Evolutionary conservation across 2,113 vertebrate genomes (phyloP), one percentile per base, ranked within the genome.

Genomic region (Acrocephalus kingi): DNA sequence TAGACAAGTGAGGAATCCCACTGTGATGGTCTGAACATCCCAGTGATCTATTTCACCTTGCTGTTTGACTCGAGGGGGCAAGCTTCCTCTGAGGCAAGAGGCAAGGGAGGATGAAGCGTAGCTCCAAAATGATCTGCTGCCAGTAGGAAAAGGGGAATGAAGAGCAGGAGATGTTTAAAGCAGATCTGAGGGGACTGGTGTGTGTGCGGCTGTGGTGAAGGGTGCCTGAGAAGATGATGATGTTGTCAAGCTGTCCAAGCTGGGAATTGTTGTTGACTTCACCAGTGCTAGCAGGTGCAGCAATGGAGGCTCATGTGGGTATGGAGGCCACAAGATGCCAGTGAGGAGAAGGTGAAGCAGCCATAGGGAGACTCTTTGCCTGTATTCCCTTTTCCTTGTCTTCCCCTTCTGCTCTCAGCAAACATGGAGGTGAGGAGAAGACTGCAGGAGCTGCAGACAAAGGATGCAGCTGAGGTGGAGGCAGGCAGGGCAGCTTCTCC

Each of bases 311-410:
- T 51, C 31, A 1, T 1, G 1, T 49, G 30, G 13, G 9, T 27
- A 7, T 0, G 0, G 21, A 18, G 89, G 68, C 51, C 2, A 1
- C 0, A 1, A 54, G 52, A 41, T 33, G 7, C 13, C 46, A 10
- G n/a, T 0, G 3, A 74, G 56, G 43, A 87, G 31, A 46, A 46
- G 25, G 7, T 61, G 41, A 27, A 51, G 61, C 33, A 84, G 48
- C 52, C 45, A 24, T 2, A 35, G 33, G 16, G 62, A 55, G 46
- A 27, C 6, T 78, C 7, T 67, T 45, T 39, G n/a, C 8, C 49
- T 68, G 13, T 61, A 35, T 1, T 6, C 28, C 6, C 14, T n/a
- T 82, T 51, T 75, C 18, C 48, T 39, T 69, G 35, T 18, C 64
- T 81, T 78, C 43, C 25, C 7, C 7, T 8, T 76, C 21, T 71